phyloP scores from a whole-genome alignment of 2,888 invertebrate species.

The Agonopterix alstromeriana region DNA sequence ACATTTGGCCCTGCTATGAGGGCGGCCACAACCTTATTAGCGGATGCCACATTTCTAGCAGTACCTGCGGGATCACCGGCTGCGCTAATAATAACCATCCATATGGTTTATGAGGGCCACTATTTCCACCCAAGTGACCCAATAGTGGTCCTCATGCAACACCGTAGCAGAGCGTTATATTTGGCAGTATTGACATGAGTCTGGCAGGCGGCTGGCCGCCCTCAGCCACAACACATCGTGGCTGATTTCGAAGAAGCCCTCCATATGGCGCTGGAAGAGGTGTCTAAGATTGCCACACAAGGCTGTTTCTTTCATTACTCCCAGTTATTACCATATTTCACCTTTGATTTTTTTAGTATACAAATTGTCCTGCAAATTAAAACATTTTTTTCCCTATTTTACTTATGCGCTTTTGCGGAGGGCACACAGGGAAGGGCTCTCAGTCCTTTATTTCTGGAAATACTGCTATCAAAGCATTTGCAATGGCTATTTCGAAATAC shows the following conservation, averaged over 20 bases:
- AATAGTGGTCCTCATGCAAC: constrained; percentile 2
- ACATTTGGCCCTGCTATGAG: constrained; percentile 1
- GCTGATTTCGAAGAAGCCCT: constrained; percentile 5
- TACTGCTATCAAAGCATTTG: too few species aligned
- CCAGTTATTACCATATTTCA: too few species aligned
- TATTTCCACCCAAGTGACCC: constrained; percentile 3
- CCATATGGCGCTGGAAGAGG: background rate
- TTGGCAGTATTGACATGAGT: constrained; percentile 2
- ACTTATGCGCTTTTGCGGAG: too few species aligned
- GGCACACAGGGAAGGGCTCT: too few species aligned
- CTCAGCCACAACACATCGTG: background rate
- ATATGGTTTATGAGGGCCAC: background rate
- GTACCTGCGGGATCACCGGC: constrained; percentile 6
- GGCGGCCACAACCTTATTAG: background rate
- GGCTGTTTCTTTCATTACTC: background rate
- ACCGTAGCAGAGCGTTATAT: background rate
- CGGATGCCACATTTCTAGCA: constrained; percentile 7
- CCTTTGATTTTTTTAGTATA: too few species aligned
- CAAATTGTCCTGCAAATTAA: too few species aligned
- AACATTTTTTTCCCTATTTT: too few species aligned
- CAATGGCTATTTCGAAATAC: too few species aligned
- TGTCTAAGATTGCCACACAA: background rate
- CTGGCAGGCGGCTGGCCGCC: constrained; percentile 4
- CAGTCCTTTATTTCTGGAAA: too few species aligned
- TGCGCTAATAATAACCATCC: constrained; percentile 1